A percentile compares a stretch with the other conserved stretches of the same genome.
Conservation (phyloP, 1,140 invertebrate genomes). For the Geopemphigus sp. region DNA sequence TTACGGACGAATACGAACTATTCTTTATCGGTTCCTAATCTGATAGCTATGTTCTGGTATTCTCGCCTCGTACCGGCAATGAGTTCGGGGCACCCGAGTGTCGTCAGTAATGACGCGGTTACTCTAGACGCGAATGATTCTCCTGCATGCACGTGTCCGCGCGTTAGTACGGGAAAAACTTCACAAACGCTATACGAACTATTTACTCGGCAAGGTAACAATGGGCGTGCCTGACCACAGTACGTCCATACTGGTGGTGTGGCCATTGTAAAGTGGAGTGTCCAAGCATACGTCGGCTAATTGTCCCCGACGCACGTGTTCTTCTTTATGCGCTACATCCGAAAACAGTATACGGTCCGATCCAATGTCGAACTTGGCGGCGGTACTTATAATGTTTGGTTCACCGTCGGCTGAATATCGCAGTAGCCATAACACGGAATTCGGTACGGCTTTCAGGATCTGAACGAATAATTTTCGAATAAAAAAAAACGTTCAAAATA, state of each 20-base stretch:
- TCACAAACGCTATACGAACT: too few relatives aligned
- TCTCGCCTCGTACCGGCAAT: constrained; percentile 84
- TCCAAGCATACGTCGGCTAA: constrained; percentile 97
- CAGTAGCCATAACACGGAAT: constrained; percentile 92
- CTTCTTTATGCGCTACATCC: constrained; percentile 98
- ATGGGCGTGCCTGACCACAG: constrained; percentile 98
- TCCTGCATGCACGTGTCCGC: too few relatives aligned
- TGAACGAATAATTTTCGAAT: constrained; percentile 58
- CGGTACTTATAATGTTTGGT: constrained; percentile 81
- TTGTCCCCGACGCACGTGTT: constrained; percentile 95
- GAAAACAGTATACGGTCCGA: constrained; percentile 87
- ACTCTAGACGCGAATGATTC: constrained; percentile 97
- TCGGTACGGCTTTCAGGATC: constrained; percentile 94
- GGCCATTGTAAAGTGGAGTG: constrained; percentile 97
- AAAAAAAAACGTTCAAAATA: constrained; percentile 54
- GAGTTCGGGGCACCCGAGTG: constrained; percentile 90
- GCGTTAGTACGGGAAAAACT: too few relatives aligned
- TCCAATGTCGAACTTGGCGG: constrained; percentile 76
- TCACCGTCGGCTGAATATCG: constrained; percentile 96
- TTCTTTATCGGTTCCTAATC: constrained; percentile 82
- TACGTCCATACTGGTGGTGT: constrained; percentile 99
- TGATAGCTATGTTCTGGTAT: constrained; percentile 91
- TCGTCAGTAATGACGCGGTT: constrained; percentile 91
- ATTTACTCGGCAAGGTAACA: constrained; percentile 71
- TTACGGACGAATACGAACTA: too few relatives aligned